Evolutionary conservation across 2,888 invertebrate genomes (phyloP), one percentile per base, ranked within the genome.

Genomic region (Limnephilus lunatus): DNA sequence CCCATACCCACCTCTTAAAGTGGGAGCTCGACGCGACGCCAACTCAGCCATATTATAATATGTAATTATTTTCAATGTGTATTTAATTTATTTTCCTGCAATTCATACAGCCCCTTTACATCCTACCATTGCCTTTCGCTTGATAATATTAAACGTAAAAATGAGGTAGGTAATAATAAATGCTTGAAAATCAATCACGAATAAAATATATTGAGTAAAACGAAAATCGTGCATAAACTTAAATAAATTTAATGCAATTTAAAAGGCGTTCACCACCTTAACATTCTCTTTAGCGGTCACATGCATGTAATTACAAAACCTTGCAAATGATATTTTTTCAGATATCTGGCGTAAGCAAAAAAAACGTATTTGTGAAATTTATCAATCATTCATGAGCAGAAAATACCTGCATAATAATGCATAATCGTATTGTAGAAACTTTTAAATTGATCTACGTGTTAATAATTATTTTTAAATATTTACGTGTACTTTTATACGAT

Each of bases 241-340:
- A 68, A 68, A 68, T 25, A 68, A 25, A 68, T 68, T 25, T 68
- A 68, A 68, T 25, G 68, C 68, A 68, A 68, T 68, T 68, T 68
- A 68, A 68, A 68, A 68, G 68, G 25, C 68, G 68, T 68, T 68
- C 25, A 68, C 68, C n/a, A 68, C 25, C 25, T 25, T 68, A 25
- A 68, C 68, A 68, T 68, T 68, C 68, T 31, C 32, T 35, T 31
- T 35, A 32, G 83, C 32, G 83, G 83, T 83, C 83, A 83, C 11
- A 83, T 35, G 83, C 83, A 39, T 83, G 83, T 35, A 35, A 83
- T 83, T 83, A 83, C 32, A 32, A 19, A 32, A 32, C 83, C 83
- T 83, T 83, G 83, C 32, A 35, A 83, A 5, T 32, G 83, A 35
- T 35, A 35, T 83, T 39, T 83, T 83, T 35, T 35, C 32, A 32